Conservation (phyloP, 2,888 invertebrate genomes). For the Athripsodes cinereus region DNA sequence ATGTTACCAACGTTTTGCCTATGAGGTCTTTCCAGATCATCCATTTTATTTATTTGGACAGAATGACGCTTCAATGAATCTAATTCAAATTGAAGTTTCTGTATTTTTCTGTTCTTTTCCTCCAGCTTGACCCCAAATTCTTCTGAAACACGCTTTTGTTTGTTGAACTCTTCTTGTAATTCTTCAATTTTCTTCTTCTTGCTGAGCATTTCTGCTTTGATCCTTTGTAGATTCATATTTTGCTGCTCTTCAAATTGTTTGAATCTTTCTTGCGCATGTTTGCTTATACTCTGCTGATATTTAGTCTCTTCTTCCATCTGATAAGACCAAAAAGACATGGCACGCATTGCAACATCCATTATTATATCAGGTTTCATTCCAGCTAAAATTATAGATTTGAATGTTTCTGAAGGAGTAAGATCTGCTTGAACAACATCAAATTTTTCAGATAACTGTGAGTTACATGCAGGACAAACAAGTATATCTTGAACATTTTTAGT, state of each 20-base stretch:
- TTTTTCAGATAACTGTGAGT: constrained; percentile 45
- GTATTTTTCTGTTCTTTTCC: constrained; percentile 44
- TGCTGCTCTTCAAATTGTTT: constrained; percentile 46
- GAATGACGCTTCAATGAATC: constrained; percentile 19
- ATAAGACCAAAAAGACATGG: constrained; percentile 51
- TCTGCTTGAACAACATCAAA: constrained; percentile 51
- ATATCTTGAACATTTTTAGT: constrained; percentile 43
- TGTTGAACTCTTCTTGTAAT: constrained; percentile 42
- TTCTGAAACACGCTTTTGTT: constrained; percentile 44
- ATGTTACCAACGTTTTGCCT: constrained; percentile 45
- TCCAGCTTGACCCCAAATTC: constrained; percentile 42
- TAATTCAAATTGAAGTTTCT: constrained; percentile 39
- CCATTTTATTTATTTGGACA: constrained; percentile 28
- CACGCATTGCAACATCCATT: constrained; percentile 51
- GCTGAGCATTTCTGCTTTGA: constrained; percentile 45
- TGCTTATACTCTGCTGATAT: constrained; percentile 46
- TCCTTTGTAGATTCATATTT: constrained; percentile 41
- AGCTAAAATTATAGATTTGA: constrained; percentile 48
- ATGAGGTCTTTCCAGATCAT: constrained; percentile 8
- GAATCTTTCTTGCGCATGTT: constrained; percentile 43
- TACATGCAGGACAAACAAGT: constrained; percentile 47
- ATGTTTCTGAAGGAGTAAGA: constrained; percentile 47
- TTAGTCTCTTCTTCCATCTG: constrained; percentile 49
- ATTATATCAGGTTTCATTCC: constrained; percentile 50
- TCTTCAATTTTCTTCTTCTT: constrained; percentile 43